Base-by-base conservation (phyloP, 2,797 vertebrate genomes). In the Spatula clypeata region DNA sequence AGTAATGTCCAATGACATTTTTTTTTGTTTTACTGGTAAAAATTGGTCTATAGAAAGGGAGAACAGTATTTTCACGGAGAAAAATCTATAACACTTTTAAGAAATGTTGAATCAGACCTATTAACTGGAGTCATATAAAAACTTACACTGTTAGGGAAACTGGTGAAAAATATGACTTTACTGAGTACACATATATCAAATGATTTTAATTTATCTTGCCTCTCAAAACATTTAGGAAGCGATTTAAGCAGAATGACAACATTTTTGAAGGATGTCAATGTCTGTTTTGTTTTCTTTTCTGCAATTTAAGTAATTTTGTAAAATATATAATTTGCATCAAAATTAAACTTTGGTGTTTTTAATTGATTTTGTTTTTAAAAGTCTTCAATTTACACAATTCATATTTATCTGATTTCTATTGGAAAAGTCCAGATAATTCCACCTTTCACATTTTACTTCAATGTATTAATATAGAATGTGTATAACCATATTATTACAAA, bases 41-140 rank as follows among this genome's bases (percentile, higher is more conserved):
- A 89, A 92, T 65, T 94, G 69, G 72, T 93, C 76, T 86, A 80
- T 66, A 66, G 54, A 84, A 92, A 74, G 14, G 14, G 20, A 88
- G 24, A 84, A 6, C 3, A 65, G 10, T 85, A 18, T 67, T 67
- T 85, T 62, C 61, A 18, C 26, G 58, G 44, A 57, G 71, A 64
- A 87, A 89, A 60, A 83, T 71, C 49, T 64, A 23, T 80, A 80
- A 17, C 3, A 73, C 90, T 79, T 93, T 93, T 53, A 54, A 62
- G 31, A 74, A 40, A 74, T 9, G 13, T 34, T 61, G 71, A 54
- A 58, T 83, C 40, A 83, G 70, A 32, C 24, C 18, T 49, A 21
- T 79, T 70, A 72, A 70, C 42, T 88, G 24, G 11, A 91, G 24
- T 69, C 51, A 32, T 51, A 36, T 34, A 66, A 71, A 51, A 55